These are phyloP conservation scores for Triplophysa rosa DNA, from an alignment of 2,113 vertebrate species.

Conservation along the genomic window DNA sequence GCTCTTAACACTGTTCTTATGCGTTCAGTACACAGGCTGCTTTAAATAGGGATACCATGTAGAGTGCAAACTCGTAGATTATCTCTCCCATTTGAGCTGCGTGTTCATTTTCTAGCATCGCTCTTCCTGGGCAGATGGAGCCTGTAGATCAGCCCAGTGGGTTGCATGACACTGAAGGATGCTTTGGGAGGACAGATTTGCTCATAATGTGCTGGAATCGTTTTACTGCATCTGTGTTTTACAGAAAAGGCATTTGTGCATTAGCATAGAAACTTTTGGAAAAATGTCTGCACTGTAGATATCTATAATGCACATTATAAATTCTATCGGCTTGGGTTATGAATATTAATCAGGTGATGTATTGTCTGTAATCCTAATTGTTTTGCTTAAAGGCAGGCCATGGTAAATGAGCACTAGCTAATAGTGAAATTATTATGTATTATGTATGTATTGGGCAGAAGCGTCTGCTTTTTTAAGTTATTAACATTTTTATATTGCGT, in stretches of 20 bases:
- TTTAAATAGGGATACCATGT: slow-evolving; percentile 20
- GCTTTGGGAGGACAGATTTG: not conserved
- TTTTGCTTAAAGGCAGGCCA: no score
- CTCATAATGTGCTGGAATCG: slow-evolving; percentile 4
- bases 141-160: slow-evolving; percentile 17
- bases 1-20: slow-evolving; percentile 22
- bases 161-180: not conserved
- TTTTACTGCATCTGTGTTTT: not conserved
- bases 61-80: not conserved
- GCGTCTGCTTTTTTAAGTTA: no score
- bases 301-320: no score
- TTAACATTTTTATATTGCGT: no score
- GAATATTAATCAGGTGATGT: no score
- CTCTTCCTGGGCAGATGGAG: not conserved
- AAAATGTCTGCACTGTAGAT: no score
- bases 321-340: no score
- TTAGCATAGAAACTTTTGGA: no score
- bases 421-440: no score
- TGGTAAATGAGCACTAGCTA: no score
- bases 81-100: not conserved
- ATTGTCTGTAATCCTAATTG: no score
- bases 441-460: no score
- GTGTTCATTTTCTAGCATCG: slow-evolving; percentile 15
- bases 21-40: slow-evolving; percentile 11
- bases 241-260: not conserved